Percentiles rank a stretch among this genome's conserved stretches.
Conservation (phyloP, 2,888 invertebrate species). For the Drosophila pullipes region DNA sequence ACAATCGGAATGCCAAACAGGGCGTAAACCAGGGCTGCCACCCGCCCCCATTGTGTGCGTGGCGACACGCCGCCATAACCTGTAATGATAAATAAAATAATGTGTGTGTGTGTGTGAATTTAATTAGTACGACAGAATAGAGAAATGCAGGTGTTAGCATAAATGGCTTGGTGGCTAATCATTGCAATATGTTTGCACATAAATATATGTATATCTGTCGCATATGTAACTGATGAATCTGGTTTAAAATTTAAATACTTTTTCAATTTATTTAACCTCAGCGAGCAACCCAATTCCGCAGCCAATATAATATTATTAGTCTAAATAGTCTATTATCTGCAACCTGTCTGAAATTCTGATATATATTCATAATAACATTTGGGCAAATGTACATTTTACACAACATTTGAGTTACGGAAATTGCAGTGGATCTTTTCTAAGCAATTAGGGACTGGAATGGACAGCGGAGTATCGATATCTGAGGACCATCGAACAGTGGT, state of each 20-base stretch:
- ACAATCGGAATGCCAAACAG: slow-evolving; percentile 95
- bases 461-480: not conserved
- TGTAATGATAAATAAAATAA: slow-evolving; percentile 82
- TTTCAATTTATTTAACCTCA: not conserved
- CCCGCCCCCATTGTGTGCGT: slow-evolving; percentile 90
- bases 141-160: not conserved
- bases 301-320: not conserved
- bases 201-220: not conserved
- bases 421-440: not conserved
- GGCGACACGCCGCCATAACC: slow-evolving; percentile 95
- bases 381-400: not conserved
- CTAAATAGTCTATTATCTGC: not conserved
- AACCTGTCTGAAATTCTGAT: not conserved
- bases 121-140: not conserved
- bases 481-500: not conserved
- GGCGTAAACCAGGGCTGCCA: slow-evolving; percentile 94
- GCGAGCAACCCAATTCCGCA: not conserved
- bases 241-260: not conserved
- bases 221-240: not conserved
- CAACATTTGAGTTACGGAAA: not conserved
- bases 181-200: too few species aligned
- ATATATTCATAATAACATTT: not conserved
- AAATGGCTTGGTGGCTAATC: not conserved
- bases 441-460: not conserved
- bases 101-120: not conserved